Base-by-base conservation (phyloP, 2,113 vertebrate genomes). In the Ochotona princeps region DNA sequence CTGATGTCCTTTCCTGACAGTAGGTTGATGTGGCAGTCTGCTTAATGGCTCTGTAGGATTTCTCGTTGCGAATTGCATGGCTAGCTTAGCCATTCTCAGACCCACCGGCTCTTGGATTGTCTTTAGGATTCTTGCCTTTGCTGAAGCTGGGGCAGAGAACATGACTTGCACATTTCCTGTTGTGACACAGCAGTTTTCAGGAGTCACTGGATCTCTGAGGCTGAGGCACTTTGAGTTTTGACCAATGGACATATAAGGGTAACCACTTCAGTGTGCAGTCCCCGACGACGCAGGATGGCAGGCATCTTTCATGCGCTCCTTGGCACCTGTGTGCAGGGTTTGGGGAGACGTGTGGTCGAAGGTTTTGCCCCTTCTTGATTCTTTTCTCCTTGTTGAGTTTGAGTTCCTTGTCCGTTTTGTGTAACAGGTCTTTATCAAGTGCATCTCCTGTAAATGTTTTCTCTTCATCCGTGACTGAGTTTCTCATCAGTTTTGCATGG, bases 51-150 rank as follows among this genome's bases (percentile, higher is more conserved):
- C 8, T 38, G 5, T 30, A n/a, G 20, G 70, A 38, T 35, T 89
- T 13, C 54, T 61, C 49, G 23, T 79, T 76, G 57, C 92, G 74
- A 23, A 84, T 30, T 92, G 80, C 13, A 28, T 51, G 57, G 57
- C 81, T 83, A 78, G 35, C 49, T 85, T 63, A 54, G 28, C 12
- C 82, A 78, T 44, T 60, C 12, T 85, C 17, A 92, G 73, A 30
- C 32, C 60, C 3, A 75, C 84, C 17, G 65, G 54, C 66, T 72
- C 67, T 85, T 30, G 38, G 28, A 6, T 57, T 91, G 78, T 73
- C 17, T 70, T 85, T 10, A 79, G 38, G 21, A 32, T 65, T 75
- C 67, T 86, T 83, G 17, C 44, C 44, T 91, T 89, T 90, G 85
- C 26, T 94, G 51, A 91, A 90, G 90, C 47, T 61, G 49, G 4